phyloP scores from a whole-genome alignment of 2,888 invertebrate genomes.

The Villa cingulata region DNA sequence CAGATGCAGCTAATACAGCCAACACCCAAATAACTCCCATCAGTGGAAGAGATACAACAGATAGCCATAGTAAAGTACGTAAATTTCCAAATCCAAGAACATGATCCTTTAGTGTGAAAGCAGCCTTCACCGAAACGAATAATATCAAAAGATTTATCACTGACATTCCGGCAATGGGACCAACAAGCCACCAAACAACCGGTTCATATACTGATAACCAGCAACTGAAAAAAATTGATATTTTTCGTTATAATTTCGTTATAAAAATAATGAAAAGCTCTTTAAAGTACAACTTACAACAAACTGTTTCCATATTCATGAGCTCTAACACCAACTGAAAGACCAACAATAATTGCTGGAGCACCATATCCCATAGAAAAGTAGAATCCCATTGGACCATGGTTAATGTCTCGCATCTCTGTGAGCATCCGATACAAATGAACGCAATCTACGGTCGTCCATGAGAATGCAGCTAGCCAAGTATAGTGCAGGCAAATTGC shows the following conservation, averaged over 20 bases:
- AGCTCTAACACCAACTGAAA: constrained; percentile 83
- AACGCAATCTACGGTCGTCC: constrained; percentile 84
- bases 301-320: constrained; percentile 90
- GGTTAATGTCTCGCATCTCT: constrained; percentile 91
- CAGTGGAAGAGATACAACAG: constrained; percentile 73
- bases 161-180: constrained; percentile 71
- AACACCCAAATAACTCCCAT: constrained; percentile 77
- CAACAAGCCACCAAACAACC: constrained; percentile 90
- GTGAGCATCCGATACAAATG: constrained; percentile 89
- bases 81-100: constrained; percentile 76
- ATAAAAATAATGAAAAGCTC: constrained; percentile 3
- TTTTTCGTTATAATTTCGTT: constrained; percentile 5
- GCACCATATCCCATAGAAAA: constrained; percentile 84
- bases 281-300: constrained; percentile 53
- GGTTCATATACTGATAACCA: constrained; percentile 90
- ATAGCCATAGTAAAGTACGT: constrained; percentile 73
- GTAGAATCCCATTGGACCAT: constrained; percentile 85
- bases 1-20: constrained; percentile 64
- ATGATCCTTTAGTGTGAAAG: constrained; percentile 80
- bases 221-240: constrained; percentile 49
- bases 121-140: constrained; percentile 75
- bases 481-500: constrained; percentile 88
- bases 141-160: constrained; percentile 65
- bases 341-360: constrained; percentile 79
- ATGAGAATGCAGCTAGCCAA: constrained; percentile 80